Conservation (phyloP, 2,888 invertebrate species). For the Myopa testacea region DNA sequence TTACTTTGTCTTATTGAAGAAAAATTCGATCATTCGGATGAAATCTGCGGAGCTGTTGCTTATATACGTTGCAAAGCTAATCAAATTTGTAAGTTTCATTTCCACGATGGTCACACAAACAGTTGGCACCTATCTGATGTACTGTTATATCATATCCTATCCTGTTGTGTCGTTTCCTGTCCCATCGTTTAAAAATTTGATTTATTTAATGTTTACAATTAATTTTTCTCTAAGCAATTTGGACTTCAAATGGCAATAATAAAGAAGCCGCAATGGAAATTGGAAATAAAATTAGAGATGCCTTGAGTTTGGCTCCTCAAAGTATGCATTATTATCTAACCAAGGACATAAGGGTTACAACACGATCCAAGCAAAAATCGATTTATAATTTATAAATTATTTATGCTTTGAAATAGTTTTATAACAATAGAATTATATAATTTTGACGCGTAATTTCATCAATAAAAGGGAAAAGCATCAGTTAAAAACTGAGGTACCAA, state of each 20-base stretch:
- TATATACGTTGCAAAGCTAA: constrained; percentile 92
- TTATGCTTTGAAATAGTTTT: constrained; percentile 35
- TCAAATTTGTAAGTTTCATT: constrained; percentile 87
- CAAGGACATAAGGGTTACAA: constrained; percentile 86
- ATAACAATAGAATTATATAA: constrained; percentile 29
- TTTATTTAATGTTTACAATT: no score
- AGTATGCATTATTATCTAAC: constrained; percentile 82
- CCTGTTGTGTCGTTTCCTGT: no score
- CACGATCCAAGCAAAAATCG: constrained; percentile 82
- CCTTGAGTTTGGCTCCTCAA: constrained; percentile 76
- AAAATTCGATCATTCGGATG: constrained; percentile 93
- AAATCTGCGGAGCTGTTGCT: constrained; percentile 96
- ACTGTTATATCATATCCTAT: no score
- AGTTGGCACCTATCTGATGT: no score
- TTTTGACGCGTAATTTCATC: no score
- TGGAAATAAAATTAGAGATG: constrained; percentile 88
- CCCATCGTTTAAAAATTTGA: no score
- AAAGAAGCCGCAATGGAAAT: constrained; percentile 86
- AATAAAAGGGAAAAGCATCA: constrained; percentile 26
- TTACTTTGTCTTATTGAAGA: constrained; percentile 93
- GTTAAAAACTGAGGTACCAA: not conserved
- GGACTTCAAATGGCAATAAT: constrained; percentile 89
- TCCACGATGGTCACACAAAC: no score
- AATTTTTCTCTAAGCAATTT: constrained; percentile 73
- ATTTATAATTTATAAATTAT: constrained; percentile 63